These are phyloP conservation scores for Nomada fabriciana DNA, from an alignment of 2,888 invertebrate genomes.

Conservation along the genomic window DNA sequence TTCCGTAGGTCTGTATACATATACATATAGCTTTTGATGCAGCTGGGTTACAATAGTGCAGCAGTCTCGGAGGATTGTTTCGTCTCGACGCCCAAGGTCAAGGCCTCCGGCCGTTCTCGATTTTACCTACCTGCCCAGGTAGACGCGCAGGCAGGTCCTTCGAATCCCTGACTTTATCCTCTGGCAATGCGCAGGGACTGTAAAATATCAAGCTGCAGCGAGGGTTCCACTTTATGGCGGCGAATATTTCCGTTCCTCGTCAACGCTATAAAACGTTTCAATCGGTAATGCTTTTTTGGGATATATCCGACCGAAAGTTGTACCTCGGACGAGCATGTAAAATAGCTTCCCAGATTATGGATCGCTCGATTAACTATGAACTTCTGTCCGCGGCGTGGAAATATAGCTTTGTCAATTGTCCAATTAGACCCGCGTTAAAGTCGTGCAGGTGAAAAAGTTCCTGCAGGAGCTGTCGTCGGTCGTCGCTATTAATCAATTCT, in stretches of 20 bases:
- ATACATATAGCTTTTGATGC: neutral
- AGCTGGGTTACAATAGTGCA: constrained; percentile 7
- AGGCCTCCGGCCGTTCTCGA: constrained; percentile 71
- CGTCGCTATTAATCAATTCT: constrained; percentile 18
- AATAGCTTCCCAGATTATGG: no score
- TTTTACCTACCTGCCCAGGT: constrained; percentile 67
- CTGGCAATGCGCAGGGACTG: constrained; percentile 10
- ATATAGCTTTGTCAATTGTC: no score
- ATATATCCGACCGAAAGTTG: no score
- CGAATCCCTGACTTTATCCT: constrained; percentile 23
- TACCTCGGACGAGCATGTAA: no score
- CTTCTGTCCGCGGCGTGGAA: no score
- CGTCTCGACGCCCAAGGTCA: constrained; percentile 73
- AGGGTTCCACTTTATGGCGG: neutral
- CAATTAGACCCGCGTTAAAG: no score
- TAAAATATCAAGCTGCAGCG: constrained; percentile 15
- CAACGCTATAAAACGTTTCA: no score
- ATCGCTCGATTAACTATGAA: no score
- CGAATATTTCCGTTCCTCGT: neutral
- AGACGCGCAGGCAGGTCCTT: constrained; percentile 65
- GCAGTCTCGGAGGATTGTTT: neutral
- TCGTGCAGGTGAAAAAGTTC: neutral
- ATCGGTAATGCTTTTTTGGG: no score
- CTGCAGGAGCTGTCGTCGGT: neutral
- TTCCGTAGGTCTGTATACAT: no score